Percentiles rank a stretch among this genome's conserved stretches.
These are phyloP conservation scores for Sphinx pinastri DNA, from an alignment of 2,888 invertebrate species.

Conservation along the genomic window DNA sequence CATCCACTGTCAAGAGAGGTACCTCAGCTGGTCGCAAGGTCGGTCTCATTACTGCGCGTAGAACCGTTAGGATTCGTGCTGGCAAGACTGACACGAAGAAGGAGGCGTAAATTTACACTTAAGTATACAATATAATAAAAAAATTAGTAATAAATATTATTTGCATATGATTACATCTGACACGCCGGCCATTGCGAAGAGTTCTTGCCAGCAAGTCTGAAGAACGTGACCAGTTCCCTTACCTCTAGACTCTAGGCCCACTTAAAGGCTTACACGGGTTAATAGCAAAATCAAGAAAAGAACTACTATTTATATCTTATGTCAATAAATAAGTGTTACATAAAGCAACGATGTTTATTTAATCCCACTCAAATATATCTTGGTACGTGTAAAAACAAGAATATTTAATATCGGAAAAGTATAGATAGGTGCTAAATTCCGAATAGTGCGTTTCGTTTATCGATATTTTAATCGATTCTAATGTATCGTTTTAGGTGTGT, in stretches of 20 bases:
- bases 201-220: too few relatives aligned
- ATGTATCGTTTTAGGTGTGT: background rate
- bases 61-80: slow-evolving; percentile 99
- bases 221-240: too few relatives aligned
- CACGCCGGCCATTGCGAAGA: too few relatives aligned
- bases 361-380: slow-evolving; percentile 14
- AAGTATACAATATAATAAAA: slow-evolving; percentile 65
- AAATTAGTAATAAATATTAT: too few relatives aligned
- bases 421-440: slow-evolving; percentile 19
- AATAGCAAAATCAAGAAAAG: too few relatives aligned
- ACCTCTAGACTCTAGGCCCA: too few relatives aligned
- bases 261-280: too few relatives aligned
- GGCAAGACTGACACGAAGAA: slow-evolving; percentile 96
- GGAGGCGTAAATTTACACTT: slow-evolving; percentile 85
- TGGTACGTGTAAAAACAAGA: slow-evolving; percentile 17
- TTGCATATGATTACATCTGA: too few relatives aligned
- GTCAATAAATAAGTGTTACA: slow-evolving; percentile 13
- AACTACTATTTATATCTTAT: background rate
- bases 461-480: slow-evolving; percentile 7
- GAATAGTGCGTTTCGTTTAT: slow-evolving; percentile 15
- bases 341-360: slow-evolving; percentile 18
- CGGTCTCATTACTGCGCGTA: slow-evolving; percentile 99
- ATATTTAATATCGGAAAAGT: slow-evolving; percentile 19
- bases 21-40: slow-evolving; percentile 99
- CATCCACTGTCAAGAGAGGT: slow-evolving; percentile 99